A percentile compares a stretch with the other conserved stretches of the same genome.
phyloP scores from a whole-genome alignment of 2,113 vertebrate genomes.

The Brevimyrus niger region DNA sequence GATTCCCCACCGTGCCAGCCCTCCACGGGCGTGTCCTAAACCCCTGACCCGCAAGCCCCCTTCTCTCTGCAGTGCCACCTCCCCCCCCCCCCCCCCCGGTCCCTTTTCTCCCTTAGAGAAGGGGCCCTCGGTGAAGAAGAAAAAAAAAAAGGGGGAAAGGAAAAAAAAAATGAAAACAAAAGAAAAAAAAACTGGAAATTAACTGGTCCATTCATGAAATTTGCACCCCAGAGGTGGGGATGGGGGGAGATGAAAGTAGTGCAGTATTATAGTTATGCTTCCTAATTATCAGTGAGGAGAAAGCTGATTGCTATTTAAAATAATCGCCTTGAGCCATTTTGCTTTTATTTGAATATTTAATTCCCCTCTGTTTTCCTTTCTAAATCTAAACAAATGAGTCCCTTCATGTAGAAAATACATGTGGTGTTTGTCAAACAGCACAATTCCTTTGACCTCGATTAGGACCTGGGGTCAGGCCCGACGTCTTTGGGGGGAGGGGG shows the following conservation, averaged over 20 bases:
- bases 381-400: neutral
- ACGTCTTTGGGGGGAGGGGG: neutral
- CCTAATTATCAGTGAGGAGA: neutral
- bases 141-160: neutral
- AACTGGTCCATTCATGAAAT: constrained; percentile 62
- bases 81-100: neutral
- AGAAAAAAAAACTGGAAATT: constrained; percentile 52
- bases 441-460: neutral
- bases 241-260: neutral
- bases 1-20: neutral
- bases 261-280: neutral
- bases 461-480: neutral
- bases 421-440: neutral
- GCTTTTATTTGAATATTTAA: neutral
- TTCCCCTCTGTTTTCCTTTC: neutral
- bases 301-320: neutral
- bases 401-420: neutral
- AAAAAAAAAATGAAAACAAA: neutral
- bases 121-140: neutral
- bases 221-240: constrained; percentile 31
- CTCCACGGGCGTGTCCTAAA: neutral
- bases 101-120: neutral
- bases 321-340: neutral
- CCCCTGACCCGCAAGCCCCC: constrained; percentile 2
- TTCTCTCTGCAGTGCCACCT: neutral